Base-by-base conservation (phyloP, 2,888 invertebrate species). In the Pyrocoelia pectoralis region DNA sequence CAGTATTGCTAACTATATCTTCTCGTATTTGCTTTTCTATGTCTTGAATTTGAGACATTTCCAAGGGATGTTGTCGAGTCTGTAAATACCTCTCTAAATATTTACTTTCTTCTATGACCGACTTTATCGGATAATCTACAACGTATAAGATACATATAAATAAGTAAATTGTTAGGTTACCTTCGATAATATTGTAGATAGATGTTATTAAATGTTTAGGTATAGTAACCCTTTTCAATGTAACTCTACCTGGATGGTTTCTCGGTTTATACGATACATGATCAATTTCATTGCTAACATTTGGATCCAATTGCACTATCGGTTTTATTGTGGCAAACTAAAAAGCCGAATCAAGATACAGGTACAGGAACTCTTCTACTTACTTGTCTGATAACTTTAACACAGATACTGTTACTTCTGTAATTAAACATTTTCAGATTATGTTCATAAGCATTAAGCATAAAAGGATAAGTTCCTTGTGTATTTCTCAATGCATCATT, bases 241-340 rank as follows among this genome's bases (percentile, higher is more conserved):
- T 83, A 1, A 86, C 80, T 49, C 87, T 84, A 18, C 94, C 94
- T 0, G 92, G 91, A 81, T 94, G 94, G 61, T 87, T 84, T 54
- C 87, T 84, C 0, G 90, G 88, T 77, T 91, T 91, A 13, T 84
- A 73, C 64, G 80, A 81, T 60, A 85, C 79, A 29, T 84, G 84
- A 49, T 85, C 82, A 46, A 89, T 82, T 68, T 80, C 80, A 24
- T 84, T 81, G 56, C 82, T 78, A 2, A 88, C 74, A 49, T 72
- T 78, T 18, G 84, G 79, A 70, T 86, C 84, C n/a, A 88, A 79
- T 69, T 84, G 81, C 0, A 86, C 82, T 76, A 69, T 69, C n/a
- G 72, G 68, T 56, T 75, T 77, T 9, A 14, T 6, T 14, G 43
- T 9, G 6, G 43, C 13, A 43, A 43, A 43, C 43, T 43, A 43